phyloP scores from a whole-genome alignment of 2,888 invertebrate species.

The Mythimna pallens region DNA sequence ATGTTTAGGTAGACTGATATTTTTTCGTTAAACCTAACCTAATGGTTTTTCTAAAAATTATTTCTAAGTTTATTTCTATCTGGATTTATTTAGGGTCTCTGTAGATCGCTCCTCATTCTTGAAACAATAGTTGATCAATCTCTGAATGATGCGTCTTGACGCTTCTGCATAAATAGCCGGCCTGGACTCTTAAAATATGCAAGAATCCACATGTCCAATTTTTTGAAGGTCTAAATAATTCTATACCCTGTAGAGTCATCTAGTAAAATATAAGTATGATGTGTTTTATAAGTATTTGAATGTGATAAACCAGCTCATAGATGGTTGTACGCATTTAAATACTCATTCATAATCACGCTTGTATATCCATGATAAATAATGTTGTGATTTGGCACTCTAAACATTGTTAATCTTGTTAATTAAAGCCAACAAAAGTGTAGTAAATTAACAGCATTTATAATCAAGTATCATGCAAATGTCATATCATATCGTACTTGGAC shows the following conservation, averaged over 20 bases:
- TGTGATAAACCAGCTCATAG: no score
- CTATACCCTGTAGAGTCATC: no score
- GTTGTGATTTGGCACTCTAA: no score
- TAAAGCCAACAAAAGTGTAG: not conserved
- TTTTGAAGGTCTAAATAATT: not conserved
- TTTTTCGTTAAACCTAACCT: not conserved
- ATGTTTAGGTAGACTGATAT: not conserved
- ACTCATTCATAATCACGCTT: no score
- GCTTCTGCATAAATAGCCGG: not conserved
- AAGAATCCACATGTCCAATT: not conserved
- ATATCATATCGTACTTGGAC: not conserved
- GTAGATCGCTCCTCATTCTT: not conserved
- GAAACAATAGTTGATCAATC: not conserved
- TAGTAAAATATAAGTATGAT: no score
- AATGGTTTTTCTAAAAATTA: no score
- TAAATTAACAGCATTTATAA: constrained; percentile 14
- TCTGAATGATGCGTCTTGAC: constrained; percentile 5
- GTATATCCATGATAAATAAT: no score
- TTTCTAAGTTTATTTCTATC: not conserved
- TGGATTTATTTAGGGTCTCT: not conserved
- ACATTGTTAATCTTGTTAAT: constrained; percentile 6
- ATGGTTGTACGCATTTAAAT: no score
- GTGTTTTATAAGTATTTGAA: no score
- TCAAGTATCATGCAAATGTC: constrained; percentile 27
- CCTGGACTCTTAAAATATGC: no score